Evolutionary conservation across 2,113 vertebrate genomes (phyloP), one percentile per base, ranked within the genome.

Genomic region (Macrotis lagotis): DNA sequence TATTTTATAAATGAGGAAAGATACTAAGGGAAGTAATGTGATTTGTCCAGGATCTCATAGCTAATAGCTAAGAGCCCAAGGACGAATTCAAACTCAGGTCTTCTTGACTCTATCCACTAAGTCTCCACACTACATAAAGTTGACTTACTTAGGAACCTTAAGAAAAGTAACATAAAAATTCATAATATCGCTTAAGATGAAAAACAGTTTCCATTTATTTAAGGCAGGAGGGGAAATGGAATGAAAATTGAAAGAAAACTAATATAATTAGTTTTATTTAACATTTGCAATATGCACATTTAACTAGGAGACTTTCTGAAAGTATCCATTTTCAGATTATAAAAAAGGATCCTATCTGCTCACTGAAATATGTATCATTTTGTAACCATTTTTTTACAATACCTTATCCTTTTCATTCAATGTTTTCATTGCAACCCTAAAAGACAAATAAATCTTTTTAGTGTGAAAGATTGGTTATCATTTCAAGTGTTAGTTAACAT

Each of bases 341-440:
- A 88, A 0, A 8, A 90, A n/a, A n/a, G n/a, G n/a, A n/a, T n/a
- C n/a, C n/a, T n/a, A n/a, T n/a, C n/a, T n/a, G n/a, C n/a, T n/a
- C 47, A 91, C 16, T 94, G 26, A 88, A 51, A 11, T 9, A 59
- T 0, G 5, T 16, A 93, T 53, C 91, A n/a, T 95, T 7, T 48
- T 92, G 50, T 96, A 48, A 92, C 51, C 55, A 89, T 93, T 28
- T 90, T 96, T 97, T 97, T 95, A 97, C 95, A 95, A 26, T 98
- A 98, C 98, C 98, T 98, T 98, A 37, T 93, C 96, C n/a, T 97
- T 97, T 97, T 97, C 95, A 92, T 1, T 91, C 11, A 51, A 90
- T 95, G 28, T 53, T 97, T 98, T 97, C 95, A 92, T 92, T 96
- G 94, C 49, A 96, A 55, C 25, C 93, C 98, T 99, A 95, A 91